Evolutionary conservation across 2,888 invertebrate genomes (phyloP), one percentile per base, ranked within the genome.

Genomic region (Linyphia triangularis): DNA sequence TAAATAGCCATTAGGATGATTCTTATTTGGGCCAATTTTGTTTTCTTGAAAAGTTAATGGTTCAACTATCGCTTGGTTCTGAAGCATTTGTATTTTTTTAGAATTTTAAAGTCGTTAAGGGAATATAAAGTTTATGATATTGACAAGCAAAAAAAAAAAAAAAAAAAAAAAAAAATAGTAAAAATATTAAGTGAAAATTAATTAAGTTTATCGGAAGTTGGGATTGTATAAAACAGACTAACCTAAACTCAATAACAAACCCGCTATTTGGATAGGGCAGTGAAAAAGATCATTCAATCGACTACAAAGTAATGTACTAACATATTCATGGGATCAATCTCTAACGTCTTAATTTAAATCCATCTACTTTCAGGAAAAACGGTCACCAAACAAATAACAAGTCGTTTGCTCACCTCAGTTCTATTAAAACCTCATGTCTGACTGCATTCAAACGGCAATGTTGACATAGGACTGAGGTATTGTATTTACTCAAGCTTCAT

Each of bases 401-500:
- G 16, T 51, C 51, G 5, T n/a, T 51, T 16, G 13, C n/a, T 51
- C 51, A 16, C n/a, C 51, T 16, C 16, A 13, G 5, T n/a, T 16
- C 51, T n/a, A 51, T 51, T 51, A 10, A n/a, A 51, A 51, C 13
- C 51, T 16, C 51, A n/a, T 51, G 51, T 51, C 51, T 51, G n/a
- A n/a, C n/a, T 51, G 5, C 51, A 51, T 51, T 51, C 51, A 51
- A 51, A 51, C 51, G 51, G 16, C 51, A 9, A 51, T 51, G 51
- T 51, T 51, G 51, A 51, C 51, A 51, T n/a, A 51, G n/a, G 51
- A 51, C 13, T 51, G 16, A 51, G n/a, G n/a, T n/a, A 13, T 13
- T n/a, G 51, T 51, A 51, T 51, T 51, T 51, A 51, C 51, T 51
- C 51, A 51, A 51, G 51, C 51, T n/a, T n/a, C 51, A n/a, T n/a